Conservation (phyloP, 2,888 invertebrate genomes). For the Yponomeuta evonymella region DNA sequence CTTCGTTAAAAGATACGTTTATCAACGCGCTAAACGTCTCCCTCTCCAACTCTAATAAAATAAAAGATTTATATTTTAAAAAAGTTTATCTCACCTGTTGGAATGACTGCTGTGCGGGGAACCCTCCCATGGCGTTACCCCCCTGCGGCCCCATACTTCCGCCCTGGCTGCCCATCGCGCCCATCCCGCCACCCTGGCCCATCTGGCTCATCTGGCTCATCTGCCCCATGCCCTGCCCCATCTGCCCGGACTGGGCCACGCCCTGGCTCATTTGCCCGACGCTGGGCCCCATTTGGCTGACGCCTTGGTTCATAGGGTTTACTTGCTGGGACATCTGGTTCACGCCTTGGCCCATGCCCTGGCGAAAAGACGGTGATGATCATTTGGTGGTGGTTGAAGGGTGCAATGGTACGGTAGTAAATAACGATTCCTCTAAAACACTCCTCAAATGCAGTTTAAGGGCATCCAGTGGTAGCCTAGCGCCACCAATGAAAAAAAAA, state of each 20-base stretch:
- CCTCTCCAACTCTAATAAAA: too few species aligned
- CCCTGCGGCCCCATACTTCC: conserved; percentile 69
- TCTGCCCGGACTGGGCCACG: conserved; percentile 61
- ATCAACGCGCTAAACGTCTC: too few species aligned
- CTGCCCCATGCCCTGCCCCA: conserved; percentile 64
- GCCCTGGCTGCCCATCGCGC: conserved; percentile 69
- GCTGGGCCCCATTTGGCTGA: conserved; percentile 61
- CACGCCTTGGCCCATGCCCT: conserved; percentile 68
- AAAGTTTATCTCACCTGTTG: conserved; percentile 54
- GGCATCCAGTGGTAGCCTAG: too few species aligned
- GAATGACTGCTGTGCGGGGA: conserved; percentile 72
- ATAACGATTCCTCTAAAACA: too few species aligned
- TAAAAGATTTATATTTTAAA: background rate
- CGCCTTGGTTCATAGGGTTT: conserved; percentile 65
- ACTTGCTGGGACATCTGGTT: conserved; percentile 72
- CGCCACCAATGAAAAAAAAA: too few species aligned
- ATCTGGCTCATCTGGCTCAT: conserved; percentile 75
- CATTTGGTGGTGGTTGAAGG: background rate
- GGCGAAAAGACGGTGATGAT: conserved; percentile 7
- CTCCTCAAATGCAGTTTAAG: too few species aligned
- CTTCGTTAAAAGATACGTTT: background rate
- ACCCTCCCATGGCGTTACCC: conserved; percentile 67
- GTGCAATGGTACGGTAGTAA: too few species aligned
- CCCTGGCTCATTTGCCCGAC: conserved; percentile 70
- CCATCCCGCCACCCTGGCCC: conserved; percentile 66